Conservation (phyloP, 2,113 vertebrate genomes). For the Okapia johnstoni region DNA sequence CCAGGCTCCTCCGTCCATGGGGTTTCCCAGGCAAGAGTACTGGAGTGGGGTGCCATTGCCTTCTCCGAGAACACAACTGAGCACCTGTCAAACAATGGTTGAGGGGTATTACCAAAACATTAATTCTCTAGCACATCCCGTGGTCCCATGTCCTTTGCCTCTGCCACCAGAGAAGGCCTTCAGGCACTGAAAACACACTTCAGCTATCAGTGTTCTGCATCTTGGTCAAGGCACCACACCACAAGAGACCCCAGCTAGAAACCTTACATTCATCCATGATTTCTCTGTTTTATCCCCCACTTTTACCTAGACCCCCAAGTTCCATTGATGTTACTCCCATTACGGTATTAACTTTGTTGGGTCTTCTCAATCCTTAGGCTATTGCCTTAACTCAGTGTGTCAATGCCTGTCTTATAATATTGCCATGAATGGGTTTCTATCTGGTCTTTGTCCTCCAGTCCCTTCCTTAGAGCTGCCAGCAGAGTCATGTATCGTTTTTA, state of each 20-base stretch:
- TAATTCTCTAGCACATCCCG: not conserved
- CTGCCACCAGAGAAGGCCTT: not conserved
- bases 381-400: not conserved
- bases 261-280: not conserved
- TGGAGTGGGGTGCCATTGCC: no score
- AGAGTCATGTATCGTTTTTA: not conserved
- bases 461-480: not conserved
- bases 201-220: not conserved
- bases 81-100: not conserved
- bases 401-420: not conserved
- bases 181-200: not conserved
- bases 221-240: not conserved
- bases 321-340: not conserved
- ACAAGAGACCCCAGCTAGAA: not conserved
- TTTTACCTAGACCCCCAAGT: not conserved
- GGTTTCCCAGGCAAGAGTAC: no score
- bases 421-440: not conserved
- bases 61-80: not conserved
- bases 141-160: not conserved
- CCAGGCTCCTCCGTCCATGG: no score
- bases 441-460: not conserved
- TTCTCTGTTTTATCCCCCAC: not conserved
- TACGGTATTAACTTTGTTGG: not conserved
- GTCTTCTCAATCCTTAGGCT: not conserved
- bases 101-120: not conserved